Percentiles rank a stretch among this genome's conserved stretches.
Evolutionary conservation across 2,113 vertebrate genomes (phyloP).

Genomic region (Zapornia atra): DNA sequence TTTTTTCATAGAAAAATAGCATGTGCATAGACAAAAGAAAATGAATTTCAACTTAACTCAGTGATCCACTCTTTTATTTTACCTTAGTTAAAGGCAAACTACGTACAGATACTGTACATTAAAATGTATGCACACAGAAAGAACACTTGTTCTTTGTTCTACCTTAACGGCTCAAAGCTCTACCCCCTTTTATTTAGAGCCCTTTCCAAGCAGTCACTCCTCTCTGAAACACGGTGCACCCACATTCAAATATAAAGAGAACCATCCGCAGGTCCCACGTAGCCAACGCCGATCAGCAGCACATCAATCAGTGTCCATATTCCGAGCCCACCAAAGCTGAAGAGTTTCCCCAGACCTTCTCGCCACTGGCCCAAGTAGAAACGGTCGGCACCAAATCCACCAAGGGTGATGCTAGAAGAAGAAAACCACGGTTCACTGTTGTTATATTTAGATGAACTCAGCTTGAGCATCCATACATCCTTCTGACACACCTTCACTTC

Average conservation of each 20-base stretch:
- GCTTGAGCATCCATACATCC: neutral
- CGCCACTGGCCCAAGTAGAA: constrained; percentile 99
- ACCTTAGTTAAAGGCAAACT: constrained; percentile 80
- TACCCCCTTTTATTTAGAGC: neutral
- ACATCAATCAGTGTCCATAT: constrained; percentile 98
- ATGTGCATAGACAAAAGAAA: constrained; percentile 22
- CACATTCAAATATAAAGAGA: constrained; percentile 91
- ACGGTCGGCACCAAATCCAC: constrained; percentile 95
- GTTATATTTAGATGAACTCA: neutral
- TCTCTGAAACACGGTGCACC: neutral
- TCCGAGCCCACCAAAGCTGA: constrained; percentile 97
- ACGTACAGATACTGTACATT: constrained; percentile 87
- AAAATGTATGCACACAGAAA: constrained; percentile 33
- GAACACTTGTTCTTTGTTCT: neutral
- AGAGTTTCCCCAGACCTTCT: constrained; percentile 96
- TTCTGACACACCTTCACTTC: neutral
- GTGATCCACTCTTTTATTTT: constrained; percentile 68
- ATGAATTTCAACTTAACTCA: constrained; percentile 15
- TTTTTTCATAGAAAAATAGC: constrained; percentile 51
- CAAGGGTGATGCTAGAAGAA: constrained; percentile 89
- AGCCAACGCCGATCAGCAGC: constrained; percentile 92
- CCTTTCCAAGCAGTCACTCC: neutral
- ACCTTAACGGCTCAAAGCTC: neutral
- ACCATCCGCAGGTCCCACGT: constrained; percentile 95
- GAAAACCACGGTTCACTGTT: neutral